Evolutionary conservation across 2,888 invertebrate species (phyloP).

Genomic region (Eumacrocentrus americanus): DNA sequence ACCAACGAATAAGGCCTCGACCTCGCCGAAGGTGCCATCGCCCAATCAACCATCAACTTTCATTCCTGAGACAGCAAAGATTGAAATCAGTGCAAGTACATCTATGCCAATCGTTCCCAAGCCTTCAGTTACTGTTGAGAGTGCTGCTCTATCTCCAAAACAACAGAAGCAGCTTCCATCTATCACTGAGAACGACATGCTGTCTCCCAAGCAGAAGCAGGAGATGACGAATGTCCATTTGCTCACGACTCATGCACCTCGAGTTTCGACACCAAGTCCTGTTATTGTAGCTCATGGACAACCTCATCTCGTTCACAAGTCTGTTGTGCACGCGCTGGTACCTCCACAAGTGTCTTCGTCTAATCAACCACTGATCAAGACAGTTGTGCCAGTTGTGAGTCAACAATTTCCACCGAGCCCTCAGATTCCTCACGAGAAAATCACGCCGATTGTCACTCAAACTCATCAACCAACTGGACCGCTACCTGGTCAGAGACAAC

Average conservation of each 20-base stretch:
- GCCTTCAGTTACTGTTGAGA: slow-evolving; percentile 38
- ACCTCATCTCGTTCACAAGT: slow-evolving; percentile 48
- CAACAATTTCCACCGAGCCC: slow-evolving; percentile 40
- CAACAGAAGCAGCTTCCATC: slow-evolving; percentile 42
- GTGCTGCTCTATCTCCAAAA: slow-evolving; percentile 44
- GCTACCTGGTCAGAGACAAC: slow-evolving; percentile 25
- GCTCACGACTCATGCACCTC: slow-evolving; percentile 71
- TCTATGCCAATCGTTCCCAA: slow-evolving; percentile 48
- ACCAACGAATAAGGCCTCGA: slow-evolving; percentile 54
- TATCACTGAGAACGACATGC: slow-evolving; percentile 40
- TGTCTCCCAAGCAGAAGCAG: slow-evolving; percentile 50
- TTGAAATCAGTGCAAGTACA: slow-evolving; percentile 52
- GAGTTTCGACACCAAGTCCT: slow-evolving; percentile 62
- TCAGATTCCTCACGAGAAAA: slow-evolving; percentile 40
- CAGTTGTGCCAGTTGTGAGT: slow-evolving; percentile 48
- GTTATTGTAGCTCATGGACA: slow-evolving; percentile 61
- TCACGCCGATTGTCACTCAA: slow-evolving; percentile 24
- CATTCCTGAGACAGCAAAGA: slow-evolving; percentile 59
- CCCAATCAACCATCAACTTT: slow-evolving; percentile 60
- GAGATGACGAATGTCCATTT: slow-evolving; percentile 67
- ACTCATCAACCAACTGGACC: slow-evolving; percentile 28
- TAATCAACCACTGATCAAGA: slow-evolving; percentile 51
- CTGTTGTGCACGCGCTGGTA: slow-evolving; percentile 44
- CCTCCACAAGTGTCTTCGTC: slow-evolving; percentile 37
- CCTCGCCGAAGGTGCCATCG: slow-evolving; percentile 59